These are phyloP conservation scores for Gallinago stenura DNA, from an alignment of 2,797 vertebrate species.

Conservation along the genomic window DNA sequence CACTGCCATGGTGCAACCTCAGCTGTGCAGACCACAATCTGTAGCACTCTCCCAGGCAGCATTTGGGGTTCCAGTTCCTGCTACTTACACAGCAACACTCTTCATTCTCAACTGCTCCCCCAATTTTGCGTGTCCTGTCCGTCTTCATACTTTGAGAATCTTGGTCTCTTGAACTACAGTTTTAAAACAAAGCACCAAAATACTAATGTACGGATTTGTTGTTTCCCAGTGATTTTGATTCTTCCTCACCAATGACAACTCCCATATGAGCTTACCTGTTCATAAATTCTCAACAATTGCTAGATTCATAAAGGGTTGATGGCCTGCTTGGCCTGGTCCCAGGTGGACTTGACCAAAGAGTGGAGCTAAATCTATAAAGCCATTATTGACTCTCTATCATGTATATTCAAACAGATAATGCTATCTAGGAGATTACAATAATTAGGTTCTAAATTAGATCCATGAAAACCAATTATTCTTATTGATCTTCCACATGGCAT, in stretches of 20 bases:
- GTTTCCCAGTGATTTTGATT: not conserved
- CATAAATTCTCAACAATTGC: not conserved
- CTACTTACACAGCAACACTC: not conserved
- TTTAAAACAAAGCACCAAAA: not conserved
- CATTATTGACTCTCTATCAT: not conserved
- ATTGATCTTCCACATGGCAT: not conserved
- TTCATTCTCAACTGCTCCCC: not conserved
- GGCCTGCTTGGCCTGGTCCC: not conserved
- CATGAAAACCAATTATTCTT: not conserved
- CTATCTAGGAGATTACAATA: not conserved
- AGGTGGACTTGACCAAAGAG: fast-evolving
- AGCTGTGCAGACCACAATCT: not conserved
- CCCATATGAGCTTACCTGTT: not conserved
- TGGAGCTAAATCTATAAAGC: not conserved
- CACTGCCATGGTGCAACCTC: not conserved
- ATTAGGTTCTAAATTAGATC: constrained; percentile 2
- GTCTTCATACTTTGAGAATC: not conserved
- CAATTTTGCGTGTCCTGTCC: fast-evolving
- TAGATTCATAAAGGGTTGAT: not conserved
- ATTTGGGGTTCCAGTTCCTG: not conserved
- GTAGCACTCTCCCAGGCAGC: not conserved
- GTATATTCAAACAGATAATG: not conserved
- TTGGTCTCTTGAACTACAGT: not conserved
- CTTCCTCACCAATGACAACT: not conserved
- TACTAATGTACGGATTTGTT: not conserved